Evolutionary conservation across 2,113 vertebrate genomes (phyloP).

Genomic region (Columbina picui): DNA sequence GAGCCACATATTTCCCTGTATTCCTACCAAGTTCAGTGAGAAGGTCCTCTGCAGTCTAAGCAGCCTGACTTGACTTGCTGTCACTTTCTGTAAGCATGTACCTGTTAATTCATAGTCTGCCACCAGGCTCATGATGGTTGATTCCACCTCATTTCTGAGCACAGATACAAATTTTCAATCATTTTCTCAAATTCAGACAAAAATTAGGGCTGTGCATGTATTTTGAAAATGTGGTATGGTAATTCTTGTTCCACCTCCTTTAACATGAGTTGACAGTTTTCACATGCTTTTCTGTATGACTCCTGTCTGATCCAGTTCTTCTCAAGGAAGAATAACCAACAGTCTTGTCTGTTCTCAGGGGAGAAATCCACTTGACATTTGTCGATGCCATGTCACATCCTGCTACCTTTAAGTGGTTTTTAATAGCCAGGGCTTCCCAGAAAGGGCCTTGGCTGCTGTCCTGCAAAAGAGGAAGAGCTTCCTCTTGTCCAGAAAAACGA

Average conservation of each 20-base stretch:
- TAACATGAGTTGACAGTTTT: not conserved
- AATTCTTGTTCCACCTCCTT: too few relatives aligned
- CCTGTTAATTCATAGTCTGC: not conserved
- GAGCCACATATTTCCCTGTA: not conserved
- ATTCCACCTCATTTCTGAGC: not conserved
- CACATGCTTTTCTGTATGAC: not conserved
- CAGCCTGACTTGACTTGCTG: not conserved
- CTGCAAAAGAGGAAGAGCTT: not conserved
- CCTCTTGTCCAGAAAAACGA: not conserved
- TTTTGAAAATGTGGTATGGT: not conserved
- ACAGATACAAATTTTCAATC: not conserved
- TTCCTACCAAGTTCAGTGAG: not conserved
- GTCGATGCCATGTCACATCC: not conserved
- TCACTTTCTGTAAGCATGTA: not conserved
- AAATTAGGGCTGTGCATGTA: not conserved
- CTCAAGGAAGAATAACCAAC: not conserved
- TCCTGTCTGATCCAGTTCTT: not conserved
- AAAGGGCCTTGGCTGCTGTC: not conserved
- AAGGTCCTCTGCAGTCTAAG: not conserved
- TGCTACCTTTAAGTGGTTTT: not conserved
- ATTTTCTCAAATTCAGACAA: not conserved
- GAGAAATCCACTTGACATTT: not conserved
- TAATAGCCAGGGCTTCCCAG: not conserved
- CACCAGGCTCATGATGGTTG: accelerated
- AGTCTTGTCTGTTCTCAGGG: not conserved